Evolutionary conservation across 1,140 invertebrate species (phyloP).

Genomic region (Drosophila tsacasi): DNA sequence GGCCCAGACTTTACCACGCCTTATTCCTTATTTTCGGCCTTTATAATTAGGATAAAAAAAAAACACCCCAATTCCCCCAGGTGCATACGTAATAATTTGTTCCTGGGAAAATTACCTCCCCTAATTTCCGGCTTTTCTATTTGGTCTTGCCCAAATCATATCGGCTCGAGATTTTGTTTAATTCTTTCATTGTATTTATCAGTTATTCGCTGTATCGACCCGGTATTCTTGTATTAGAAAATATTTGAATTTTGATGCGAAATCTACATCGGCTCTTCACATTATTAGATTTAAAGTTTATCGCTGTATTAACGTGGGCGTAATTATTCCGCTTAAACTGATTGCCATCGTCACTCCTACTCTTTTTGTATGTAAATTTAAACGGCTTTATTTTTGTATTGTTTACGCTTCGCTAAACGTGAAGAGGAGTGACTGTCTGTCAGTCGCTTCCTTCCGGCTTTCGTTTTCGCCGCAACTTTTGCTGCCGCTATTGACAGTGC

Average conservation of each 20-base stretch:
- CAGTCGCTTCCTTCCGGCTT: constrained; percentile 8
- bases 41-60: too few species aligned
- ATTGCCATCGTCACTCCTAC: background rate
- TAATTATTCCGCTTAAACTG: constrained; percentile 43
- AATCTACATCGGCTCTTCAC: background rate
- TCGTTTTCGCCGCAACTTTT: constrained; percentile 51
- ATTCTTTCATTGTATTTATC: background rate
- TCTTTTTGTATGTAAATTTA: constrained; percentile 54
- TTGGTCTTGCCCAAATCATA: too few species aligned
- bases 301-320: constrained; percentile 6
- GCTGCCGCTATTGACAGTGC: constrained; percentile 55
- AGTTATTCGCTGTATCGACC: background rate
- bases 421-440: constrained; percentile 9
- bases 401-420: constrained; percentile 65
- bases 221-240: too few species aligned
- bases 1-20: too few species aligned
- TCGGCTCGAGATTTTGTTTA: too few species aligned
- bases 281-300: background rate
- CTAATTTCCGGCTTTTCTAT: too few species aligned
- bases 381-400: constrained; percentile 65
- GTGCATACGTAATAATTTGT: too few species aligned
- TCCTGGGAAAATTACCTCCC: too few species aligned
- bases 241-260: background rate
- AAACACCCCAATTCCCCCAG: too few species aligned
- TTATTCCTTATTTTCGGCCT: too few species aligned